Evolutionary conservation across 2,888 invertebrate genomes (phyloP), one percentile per base, ranked within the genome.

Genomic region (Stenchaetothrips biformis): DNA sequence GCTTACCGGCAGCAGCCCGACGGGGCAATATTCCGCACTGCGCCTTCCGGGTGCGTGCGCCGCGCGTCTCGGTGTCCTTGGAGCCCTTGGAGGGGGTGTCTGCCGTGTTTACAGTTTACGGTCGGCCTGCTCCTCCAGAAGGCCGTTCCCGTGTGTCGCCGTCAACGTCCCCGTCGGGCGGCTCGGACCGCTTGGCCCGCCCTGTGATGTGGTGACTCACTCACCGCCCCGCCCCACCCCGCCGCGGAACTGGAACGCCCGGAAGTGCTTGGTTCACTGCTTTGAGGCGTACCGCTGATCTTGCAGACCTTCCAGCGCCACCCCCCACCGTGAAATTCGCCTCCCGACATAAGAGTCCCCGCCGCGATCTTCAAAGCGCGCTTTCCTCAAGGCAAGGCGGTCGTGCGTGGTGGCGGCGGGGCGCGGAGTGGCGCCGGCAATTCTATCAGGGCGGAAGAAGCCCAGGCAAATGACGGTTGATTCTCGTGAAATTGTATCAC

Each of bases 401-500:
- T 16, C 18, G 59, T 53, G 59, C 59, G 59, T 13, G 59, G 59
- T 16, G 13, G 59, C 59, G 59, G 18, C 37, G 37, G 37, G 37
- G 37, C 37, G 37, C 4, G 37, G 37, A 37, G 37, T 37, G 37
- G 37, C 37, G 37, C 37, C 37, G 37, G 25, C 11, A 74, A 74
- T 74, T 74, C 67, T 74, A 74, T 74, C 67, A 74, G 67, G 67
- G 9, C 7, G 67, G 67, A 74, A 74, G 67, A 74, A 74, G 67
- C 67, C 67, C 25, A 74, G 21, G 67, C 67, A 74, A 74, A 74
- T 74, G 67, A 74, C 11, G 67, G 67, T 25, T 74, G 67, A 74
- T 74, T 74, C 67, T 74, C 67, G 67, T 25, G 67, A 74, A 74
- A 74, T 74, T 74, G 67, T 21, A 74, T 74, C 67, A 74, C 21